phyloP scores from a whole-genome alignment of 2,113 vertebrate species.

The Piprites chloris region DNA sequence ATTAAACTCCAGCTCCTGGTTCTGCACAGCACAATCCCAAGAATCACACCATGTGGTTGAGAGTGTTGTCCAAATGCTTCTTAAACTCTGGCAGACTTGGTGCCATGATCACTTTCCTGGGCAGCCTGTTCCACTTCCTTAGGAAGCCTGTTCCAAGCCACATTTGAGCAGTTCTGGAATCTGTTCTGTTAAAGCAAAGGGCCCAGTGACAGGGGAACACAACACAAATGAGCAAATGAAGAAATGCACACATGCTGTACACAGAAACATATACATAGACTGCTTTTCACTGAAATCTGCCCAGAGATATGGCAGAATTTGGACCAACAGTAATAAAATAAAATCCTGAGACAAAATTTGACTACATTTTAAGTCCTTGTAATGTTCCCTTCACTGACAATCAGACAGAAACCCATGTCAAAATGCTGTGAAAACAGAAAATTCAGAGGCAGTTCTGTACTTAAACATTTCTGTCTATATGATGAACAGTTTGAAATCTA shows the following conservation, averaged over 20 bases:
- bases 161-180: neutral
- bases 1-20: rapidly evolving
- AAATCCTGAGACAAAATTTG: neutral
- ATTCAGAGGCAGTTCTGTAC: neutral
- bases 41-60: neutral
- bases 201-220: neutral
- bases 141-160: neutral
- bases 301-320: neutral
- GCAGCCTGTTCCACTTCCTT: neutral
- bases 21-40: neutral
- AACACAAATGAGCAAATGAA: neutral
- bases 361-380: neutral
- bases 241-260: neutral
- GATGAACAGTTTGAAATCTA: neutral
- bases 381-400: neutral
- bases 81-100: neutral
- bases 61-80: neutral
- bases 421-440: neutral
- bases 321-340: neutral
- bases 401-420: neutral
- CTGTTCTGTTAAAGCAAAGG: neutral
- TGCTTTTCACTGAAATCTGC: neutral
- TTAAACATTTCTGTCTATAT: neutral
- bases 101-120: rapidly evolving
- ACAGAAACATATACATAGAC: rapidly evolving